Evolutionary conservation across 2,888 invertebrate genomes (phyloP).

Genomic region (Tethea ocularis): DNA sequence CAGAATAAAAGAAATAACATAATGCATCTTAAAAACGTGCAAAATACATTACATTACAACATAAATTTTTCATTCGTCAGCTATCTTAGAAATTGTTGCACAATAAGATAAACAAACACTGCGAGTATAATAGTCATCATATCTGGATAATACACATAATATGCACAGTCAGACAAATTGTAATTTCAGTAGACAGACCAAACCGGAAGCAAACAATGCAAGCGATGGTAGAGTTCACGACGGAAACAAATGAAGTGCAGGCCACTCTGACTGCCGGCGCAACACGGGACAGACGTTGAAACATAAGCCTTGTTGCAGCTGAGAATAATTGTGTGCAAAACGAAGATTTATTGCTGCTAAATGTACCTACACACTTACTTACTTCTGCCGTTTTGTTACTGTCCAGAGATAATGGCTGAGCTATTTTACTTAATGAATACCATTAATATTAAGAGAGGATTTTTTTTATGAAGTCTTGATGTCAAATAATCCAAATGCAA

Average conservation of each 20-base stretch:
- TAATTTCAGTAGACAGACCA: background rate
- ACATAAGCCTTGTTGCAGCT: conserved; percentile 56
- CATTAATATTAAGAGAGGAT: background rate
- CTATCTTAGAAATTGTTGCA: too few species aligned
- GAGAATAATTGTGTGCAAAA: conserved; percentile 64
- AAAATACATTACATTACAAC: too few species aligned
- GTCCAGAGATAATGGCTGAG: conserved; percentile 13
- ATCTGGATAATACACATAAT: background rate
- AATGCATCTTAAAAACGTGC: too few species aligned
- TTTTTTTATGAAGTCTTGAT: background rate
- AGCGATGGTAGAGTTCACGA: conserved; percentile 22
- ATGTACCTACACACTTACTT: conserved; percentile 25
- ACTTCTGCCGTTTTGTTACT: conserved; percentile 32
- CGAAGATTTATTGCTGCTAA: conserved; percentile 57
- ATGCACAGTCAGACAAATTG: background rate
- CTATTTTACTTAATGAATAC: background rate
- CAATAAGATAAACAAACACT: too few species aligned
- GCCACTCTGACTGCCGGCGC: conserved; percentile 22
- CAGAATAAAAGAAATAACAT: too few species aligned
- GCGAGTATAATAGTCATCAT: background rate
- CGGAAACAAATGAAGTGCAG: conserved; percentile 47
- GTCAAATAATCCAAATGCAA: background rate
- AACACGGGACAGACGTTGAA: conserved; percentile 53
- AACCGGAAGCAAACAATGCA: conserved; percentile 27
- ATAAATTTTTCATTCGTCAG: too few species aligned